Evolutionary conservation across 2,888 invertebrate genomes (phyloP), one percentile per base, ranked within the genome.

Genomic region (Nymphalis polychloros): DNA sequence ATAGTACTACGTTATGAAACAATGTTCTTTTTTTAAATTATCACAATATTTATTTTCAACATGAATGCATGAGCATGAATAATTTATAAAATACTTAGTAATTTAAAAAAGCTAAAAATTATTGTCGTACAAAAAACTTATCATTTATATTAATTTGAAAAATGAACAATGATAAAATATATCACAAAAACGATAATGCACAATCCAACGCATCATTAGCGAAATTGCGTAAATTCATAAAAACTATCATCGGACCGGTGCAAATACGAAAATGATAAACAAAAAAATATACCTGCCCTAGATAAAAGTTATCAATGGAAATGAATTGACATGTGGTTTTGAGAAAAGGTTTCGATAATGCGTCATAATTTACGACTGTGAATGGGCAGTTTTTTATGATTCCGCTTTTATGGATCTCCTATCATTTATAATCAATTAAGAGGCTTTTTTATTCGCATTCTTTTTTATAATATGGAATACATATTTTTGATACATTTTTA

Each of bases 171-270:
- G 65, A 71, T 53, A 31, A 55, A 55, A 55, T 31, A 31, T 46
- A 13, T 49, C 16, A 59, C 27, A 63, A 62, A 67, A 67, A 41
- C 17, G 1, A 35, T n/a, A 57, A 53, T 55, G 20, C 84, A 86
- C 89, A 88, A 86, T 88, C 83, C 77, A 78, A 82, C 78, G 81
- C 81, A 83, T 88, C 87, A 87, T 90, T 90, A 88, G 84, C 79
- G 73, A 81, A 85, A 88, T 88, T 84, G 81, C 79, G 77, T 82
- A 82, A 87, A 83, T 82, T 75, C 81, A 82, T 84, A 86, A 88
- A 89, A 88, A 87, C 80, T 73, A 72, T 77, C 80, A 82, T 87
- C 81, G 82, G 81, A 79, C 77, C 81, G 87, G 88, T 87, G 88
- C 85, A 85, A 90, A 89, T 87, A 86, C 76, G 81, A 83, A 86